Evolutionary conservation across 2,113 vertebrate species (phyloP), one percentile per base, ranked within the genome.

Genomic region (Ptyas mucosa): DNA sequence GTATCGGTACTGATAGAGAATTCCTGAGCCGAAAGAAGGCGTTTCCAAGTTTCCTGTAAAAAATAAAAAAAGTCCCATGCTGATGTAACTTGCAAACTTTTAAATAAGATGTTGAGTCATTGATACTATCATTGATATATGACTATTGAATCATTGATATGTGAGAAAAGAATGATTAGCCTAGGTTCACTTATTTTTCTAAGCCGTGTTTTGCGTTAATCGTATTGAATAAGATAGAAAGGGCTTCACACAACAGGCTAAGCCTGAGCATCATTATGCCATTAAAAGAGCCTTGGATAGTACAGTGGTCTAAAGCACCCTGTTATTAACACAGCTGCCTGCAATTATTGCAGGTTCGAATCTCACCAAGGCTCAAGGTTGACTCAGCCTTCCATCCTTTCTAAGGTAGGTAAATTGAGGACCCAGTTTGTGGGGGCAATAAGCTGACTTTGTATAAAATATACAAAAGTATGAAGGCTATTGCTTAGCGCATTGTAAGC

Each of bases 1-100:
- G 10, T 98, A 97, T 20, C 0, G 58, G 92, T 97, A 98, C 85
- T 57, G 93, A 18, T 97, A 97, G 29, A 95, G 90, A 12, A n/a
- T 95, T 81, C 96, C 14, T 0, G 97, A 94, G 85, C 96, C 92
- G 94, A 97, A 97, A 20, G 95, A 95, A 34, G 96, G 95, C 0
- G 0, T 75, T 90, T 95, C 92, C 87, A 92, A 14, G 43, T 26
- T 75, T 87, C 95, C 97, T 97, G 14, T 86, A 92, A 94, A 86
- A 61, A 81, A 75, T 2, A 8, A 18, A 46, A 75, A 54, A 90
- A 57, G 21, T 14, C 3, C 10, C 26, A 58, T 2, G 46, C 0
- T 87, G 58, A 53, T 85, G 23, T 14, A 0, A 1, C 0, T 0
- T 0, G 0, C 5, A 90, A 5, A n/a, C 20, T 58, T 52, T 86